Percentiles rank a stretch among this genome's conserved stretches.
These are phyloP conservation scores for Sarcophaga carnaria DNA, from an alignment of 2,888 invertebrate species.

Conservation along the genomic window DNA sequence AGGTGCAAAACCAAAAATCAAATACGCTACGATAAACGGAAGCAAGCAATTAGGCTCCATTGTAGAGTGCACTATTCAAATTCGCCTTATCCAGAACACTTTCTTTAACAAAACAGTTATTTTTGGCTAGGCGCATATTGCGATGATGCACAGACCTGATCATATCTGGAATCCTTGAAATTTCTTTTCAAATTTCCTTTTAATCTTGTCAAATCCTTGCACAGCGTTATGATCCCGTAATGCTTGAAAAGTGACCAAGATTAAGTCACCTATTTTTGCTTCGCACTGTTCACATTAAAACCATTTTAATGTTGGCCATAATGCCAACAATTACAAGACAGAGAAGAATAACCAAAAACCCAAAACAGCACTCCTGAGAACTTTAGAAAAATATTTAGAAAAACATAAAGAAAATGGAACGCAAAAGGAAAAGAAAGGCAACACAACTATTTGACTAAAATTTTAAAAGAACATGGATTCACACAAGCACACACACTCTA, in stretches of 20 bases:
- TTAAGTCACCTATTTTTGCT: background rate
- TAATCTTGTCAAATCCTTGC: too few relatives aligned
- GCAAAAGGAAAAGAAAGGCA: slow-evolving; percentile 24
- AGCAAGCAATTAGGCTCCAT: too few relatives aligned
- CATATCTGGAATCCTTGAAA: too few relatives aligned
- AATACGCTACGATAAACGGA: too few relatives aligned
- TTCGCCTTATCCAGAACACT: too few relatives aligned
- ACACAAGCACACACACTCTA: slow-evolving; percentile 52
- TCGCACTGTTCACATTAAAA: slow-evolving; percentile 23
- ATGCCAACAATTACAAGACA: slow-evolving; percentile 4
- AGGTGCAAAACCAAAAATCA: too few relatives aligned
- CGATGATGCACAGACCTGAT: too few relatives aligned
- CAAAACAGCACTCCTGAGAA: slow-evolving; percentile 60
- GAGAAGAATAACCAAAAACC: background rate
- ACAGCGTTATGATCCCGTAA: too few relatives aligned
- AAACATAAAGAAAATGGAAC: slow-evolving; percentile 34
- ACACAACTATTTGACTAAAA: slow-evolving; percentile 71
- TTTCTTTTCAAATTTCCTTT: too few relatives aligned
- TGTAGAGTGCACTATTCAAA: too few relatives aligned
- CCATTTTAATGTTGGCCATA: slow-evolving; percentile 1
- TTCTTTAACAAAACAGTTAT: background rate
- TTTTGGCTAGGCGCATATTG: too few relatives aligned
- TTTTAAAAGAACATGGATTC: slow-evolving; percentile 70
- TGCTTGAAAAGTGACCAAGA: too few relatives aligned
- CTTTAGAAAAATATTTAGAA: slow-evolving; percentile 56